A percentile compares a stretch with the other conserved stretches of the same genome.
Evolutionary conservation across 2,113 vertebrate species (phyloP).

Genomic region (Gavia stellata): DNA sequence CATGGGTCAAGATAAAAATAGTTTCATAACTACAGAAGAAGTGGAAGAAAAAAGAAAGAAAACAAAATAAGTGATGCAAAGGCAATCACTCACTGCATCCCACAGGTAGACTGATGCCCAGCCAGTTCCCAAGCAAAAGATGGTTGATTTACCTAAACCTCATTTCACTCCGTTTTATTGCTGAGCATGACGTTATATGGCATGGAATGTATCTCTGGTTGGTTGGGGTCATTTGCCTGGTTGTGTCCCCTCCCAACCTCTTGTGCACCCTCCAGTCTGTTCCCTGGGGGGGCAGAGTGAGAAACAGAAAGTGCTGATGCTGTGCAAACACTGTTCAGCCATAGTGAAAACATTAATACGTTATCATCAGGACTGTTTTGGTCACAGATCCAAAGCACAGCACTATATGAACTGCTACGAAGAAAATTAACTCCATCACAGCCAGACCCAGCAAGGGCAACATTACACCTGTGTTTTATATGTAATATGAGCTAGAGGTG

Average conservation of each 20-base stretch:
- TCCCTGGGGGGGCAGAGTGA: background rate
- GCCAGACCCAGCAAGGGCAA: background rate
- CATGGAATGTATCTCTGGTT: background rate
- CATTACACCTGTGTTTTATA: background rate
- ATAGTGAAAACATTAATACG: background rate
- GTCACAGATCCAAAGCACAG: background rate
- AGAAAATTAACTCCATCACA: background rate
- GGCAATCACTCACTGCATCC: background rate
- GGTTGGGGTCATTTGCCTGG: background rate
- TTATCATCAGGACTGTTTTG: background rate
- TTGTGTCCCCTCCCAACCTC: background rate
- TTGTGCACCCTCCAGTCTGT: accelerated
- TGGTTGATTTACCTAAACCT: background rate
- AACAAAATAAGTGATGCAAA: background rate
- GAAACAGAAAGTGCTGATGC: background rate
- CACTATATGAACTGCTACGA: background rate
- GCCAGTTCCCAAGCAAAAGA: background rate
- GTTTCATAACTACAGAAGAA: background rate
- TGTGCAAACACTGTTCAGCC: background rate
- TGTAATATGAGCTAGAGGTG: background rate
- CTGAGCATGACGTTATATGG: background rate
- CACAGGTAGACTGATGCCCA: background rate
- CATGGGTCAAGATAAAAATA: background rate
- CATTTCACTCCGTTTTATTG: background rate
- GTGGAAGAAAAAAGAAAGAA: background rate